These are phyloP conservation scores for Troilus luridus DNA, from an alignment of 2,888 invertebrate genomes.

Conservation along the genomic window DNA sequence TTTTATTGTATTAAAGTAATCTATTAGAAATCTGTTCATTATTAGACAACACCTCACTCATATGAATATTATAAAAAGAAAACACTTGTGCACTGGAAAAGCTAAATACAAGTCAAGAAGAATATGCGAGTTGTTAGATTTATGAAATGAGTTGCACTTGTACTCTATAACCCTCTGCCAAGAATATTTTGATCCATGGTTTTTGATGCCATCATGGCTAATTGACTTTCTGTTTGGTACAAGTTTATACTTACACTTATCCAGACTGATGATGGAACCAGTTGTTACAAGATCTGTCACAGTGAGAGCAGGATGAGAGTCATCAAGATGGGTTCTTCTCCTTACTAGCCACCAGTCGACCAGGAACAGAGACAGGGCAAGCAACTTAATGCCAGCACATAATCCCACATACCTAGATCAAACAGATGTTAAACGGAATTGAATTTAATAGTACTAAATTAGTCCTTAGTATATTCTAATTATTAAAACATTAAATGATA, in stretches of 20 bases:
- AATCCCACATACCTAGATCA: conserved; percentile 86
- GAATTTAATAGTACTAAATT: background rate
- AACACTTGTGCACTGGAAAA: background rate
- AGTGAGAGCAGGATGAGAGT: conserved; percentile 73
- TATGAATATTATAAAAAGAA: background rate
- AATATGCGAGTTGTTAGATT: background rate
- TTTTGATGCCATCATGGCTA: background rate
- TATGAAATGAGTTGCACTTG: no score
- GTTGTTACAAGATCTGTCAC: conserved; percentile 75
- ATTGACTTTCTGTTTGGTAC: background rate
- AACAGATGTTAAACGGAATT: background rate
- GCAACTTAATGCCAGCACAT: conserved; percentile 89
- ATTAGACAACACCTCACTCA: background rate
- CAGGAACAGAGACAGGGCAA: conserved; percentile 87
- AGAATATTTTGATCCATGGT: no score
- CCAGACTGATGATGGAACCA: conserved; percentile 88
- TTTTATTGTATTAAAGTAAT: background rate
- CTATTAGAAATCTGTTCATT: background rate
- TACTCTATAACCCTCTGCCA: no score
- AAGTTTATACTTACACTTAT: conserved; percentile 77
- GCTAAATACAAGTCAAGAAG: background rate
- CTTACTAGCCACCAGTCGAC: conserved; percentile 92
- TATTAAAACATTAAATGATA: no score
- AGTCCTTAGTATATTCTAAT: no score
- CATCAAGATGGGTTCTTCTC: conserved; percentile 77